Base-by-base conservation (phyloP, 1,140 invertebrate genomes). In the Cydia pomonella region DNA sequence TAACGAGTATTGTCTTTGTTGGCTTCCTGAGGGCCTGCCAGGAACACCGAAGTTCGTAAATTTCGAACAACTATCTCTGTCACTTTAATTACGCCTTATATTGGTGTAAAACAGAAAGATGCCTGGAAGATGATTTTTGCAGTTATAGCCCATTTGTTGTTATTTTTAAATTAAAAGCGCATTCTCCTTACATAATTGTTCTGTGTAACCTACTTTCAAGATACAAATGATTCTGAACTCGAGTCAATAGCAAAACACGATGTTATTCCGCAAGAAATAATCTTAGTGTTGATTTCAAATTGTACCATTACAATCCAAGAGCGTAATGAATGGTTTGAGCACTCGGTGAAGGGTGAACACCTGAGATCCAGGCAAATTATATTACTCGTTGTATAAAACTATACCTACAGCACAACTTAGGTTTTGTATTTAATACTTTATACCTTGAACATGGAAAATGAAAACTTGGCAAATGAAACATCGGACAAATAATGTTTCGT, bases 261-360 rank as follows among this genome's bases (percentile, higher is more conserved):
- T 69, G 64, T 69, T 69, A 69, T 69, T 69, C 64, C 64, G 64
- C 64, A 69, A 69, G 64, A 69, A 72, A 72, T 72, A 47, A 72
- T 50, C 38, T 50, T 23, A 72, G 71, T 72, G 71, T 72, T 44
- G 71, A 72, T 72, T 72, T 72, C 44, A 72, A 72, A 72, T 72
- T 72, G 71, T 44, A 72, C 71, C 44, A 72, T 72, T 50, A 72
- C 44, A 27, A 72, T 47, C 41, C 71, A 50, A 50, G 71, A 69
- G 21, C 44, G 44, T 72, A 72, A 72, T 72, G 71, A 72, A 72
- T 72, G 71, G 71, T 50, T 72, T 72, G 41, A 23, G 44, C 71
- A 69, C 33, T 27, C 38, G 18, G 71, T 72, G 71, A 72, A 72
- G 71, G 71, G 71, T 33, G 64, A 33, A 69, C 64, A 69, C 64